A percentile compares a stretch with the other conserved stretches of the same genome.
Evolutionary conservation across 2,888 invertebrate species (phyloP).

Genomic region (Gnatocerus cornutus): DNA sequence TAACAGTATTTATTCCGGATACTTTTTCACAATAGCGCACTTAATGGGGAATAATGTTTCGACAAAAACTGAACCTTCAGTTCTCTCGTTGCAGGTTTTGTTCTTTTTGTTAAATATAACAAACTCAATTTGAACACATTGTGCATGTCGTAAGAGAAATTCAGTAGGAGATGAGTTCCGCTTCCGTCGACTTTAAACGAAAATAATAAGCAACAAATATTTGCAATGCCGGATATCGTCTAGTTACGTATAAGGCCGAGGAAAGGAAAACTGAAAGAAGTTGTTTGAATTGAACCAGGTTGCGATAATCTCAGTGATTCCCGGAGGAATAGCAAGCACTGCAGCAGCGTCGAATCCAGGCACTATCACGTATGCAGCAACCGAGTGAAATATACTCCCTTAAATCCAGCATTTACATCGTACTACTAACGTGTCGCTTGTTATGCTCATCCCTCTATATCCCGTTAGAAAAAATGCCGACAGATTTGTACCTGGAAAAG

Average conservation of each 20-base stretch:
- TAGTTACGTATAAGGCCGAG: constrained; percentile 17
- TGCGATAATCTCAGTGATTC: constrained; percentile 42
- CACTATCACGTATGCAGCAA: constrained; percentile 46
- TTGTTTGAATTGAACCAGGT: constrained; percentile 23
- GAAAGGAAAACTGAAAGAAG: constrained; percentile 19
- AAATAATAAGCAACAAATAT: constrained; percentile 24
- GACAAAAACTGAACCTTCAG: too few relatives aligned
- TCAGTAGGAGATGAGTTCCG: constrained; percentile 4
- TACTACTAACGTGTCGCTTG: constrained; percentile 40
- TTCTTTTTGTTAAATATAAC: not conserved
- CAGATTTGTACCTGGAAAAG: constrained; percentile 16
- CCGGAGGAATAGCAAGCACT: constrained; percentile 40
- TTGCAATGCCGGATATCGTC: constrained; percentile 18
- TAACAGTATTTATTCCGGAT: too few relatives aligned
- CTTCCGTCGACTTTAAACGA: constrained; percentile 17
- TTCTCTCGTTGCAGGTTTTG: too few relatives aligned
- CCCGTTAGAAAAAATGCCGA: constrained; percentile 8
- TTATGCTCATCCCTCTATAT: constrained; percentile 31
- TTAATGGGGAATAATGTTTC: too few relatives aligned
- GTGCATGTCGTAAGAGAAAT: not conserved
- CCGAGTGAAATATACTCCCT: constrained; percentile 41
- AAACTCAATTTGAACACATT: constrained; percentile 8
- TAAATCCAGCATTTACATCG: constrained; percentile 44
- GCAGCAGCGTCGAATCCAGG: constrained; percentile 37
- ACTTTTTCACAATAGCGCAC: too few relatives aligned